Percentiles rank a stretch among this genome's conserved stretches.
phyloP scores from a whole-genome alignment of 2,888 invertebrate species.

The Archips xylosteana region DNA sequence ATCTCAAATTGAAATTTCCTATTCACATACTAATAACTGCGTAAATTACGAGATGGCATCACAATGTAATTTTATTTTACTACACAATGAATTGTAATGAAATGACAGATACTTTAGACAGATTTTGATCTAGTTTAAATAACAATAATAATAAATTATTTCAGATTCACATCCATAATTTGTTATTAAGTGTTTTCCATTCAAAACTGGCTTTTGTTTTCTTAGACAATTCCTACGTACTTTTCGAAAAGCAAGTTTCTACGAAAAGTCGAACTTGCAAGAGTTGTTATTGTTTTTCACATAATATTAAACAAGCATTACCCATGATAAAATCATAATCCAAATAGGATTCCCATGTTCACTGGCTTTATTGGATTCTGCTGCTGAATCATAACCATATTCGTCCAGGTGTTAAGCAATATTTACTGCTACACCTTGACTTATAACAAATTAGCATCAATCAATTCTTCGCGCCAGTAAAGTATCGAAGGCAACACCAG shows the following conservation, averaged over 20 bases:
- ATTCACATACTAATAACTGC: constrained; percentile 28
- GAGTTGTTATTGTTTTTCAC: background rate
- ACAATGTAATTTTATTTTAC: constrained; percentile 33
- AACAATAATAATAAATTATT: too few species aligned
- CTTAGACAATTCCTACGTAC: background rate
- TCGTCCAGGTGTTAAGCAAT: background rate
- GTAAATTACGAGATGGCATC: constrained; percentile 32
- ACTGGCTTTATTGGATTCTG: background rate
- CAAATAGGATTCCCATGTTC: background rate
- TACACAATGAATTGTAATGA: constrained; percentile 19
- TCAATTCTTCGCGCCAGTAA: constrained; percentile 4
- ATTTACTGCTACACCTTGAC: background rate
- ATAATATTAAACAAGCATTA: background rate
- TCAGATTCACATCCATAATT: too few species aligned
- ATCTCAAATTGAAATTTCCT: constrained; percentile 37
- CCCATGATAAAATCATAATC: background rate
- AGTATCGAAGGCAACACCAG: background rate
- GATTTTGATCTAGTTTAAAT: constrained; percentile 1
- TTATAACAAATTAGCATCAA: constrained; percentile 6
- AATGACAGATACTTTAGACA: constrained; percentile 25
- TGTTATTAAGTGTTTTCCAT: background rate
- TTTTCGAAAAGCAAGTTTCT: background rate
- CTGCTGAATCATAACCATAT: background rate
- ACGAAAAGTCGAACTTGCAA: too few species aligned
- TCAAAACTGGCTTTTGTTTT: background rate